Percentiles rank a stretch among this genome's conserved stretches.
Conservation (phyloP, 2,888 invertebrate species). For the Clistopyga incitator region DNA sequence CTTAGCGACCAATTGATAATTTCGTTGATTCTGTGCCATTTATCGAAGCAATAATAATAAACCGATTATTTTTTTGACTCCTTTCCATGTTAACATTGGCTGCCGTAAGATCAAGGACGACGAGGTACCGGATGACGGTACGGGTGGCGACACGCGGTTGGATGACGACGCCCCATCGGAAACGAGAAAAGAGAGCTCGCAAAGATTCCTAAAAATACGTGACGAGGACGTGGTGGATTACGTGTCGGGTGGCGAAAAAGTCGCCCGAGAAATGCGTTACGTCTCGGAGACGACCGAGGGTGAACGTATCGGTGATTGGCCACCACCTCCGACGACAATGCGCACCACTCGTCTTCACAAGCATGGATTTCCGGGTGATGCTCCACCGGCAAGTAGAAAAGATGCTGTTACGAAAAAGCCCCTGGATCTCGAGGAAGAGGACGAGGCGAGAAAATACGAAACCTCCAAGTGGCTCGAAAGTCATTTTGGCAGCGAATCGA, state of each 20-base stretch:
- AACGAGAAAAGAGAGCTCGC: conserved; percentile 84
- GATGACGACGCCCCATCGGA: conserved; percentile 85
- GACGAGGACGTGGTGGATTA: conserved; percentile 94
- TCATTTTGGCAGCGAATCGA: conserved; percentile 95
- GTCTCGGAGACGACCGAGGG: conserved; percentile 93
- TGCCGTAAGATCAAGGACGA: conserved; percentile 88
- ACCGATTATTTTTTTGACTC: conserved; percentile 12
- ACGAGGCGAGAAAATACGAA: conserved; percentile 94
- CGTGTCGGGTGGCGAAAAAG: conserved; percentile 92
- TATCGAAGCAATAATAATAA: conserved; percentile 1
- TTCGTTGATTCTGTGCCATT: conserved; percentile 8
- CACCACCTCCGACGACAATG: conserved; percentile 77
- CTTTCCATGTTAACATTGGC: conserved; percentile 39
- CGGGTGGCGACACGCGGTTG: conserved; percentile 60
- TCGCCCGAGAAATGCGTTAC: conserved; percentile 93
- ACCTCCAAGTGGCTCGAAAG: conserved; percentile 96
- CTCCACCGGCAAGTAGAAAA: conserved; percentile 87
- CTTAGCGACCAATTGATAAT: not conserved
- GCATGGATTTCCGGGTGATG: conserved; percentile 78
- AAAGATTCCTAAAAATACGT: conserved; percentile 89
- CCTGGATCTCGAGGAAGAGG: conserved; percentile 94
- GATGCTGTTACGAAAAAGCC: conserved; percentile 93
- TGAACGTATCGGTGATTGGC: conserved; percentile 87
- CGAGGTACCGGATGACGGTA: conserved; percentile 84
- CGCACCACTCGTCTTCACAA: conserved; percentile 77